These are phyloP conservation scores for Cerastis rubricosa DNA, from an alignment of 2,888 invertebrate genomes.

Conservation along the genomic window DNA sequence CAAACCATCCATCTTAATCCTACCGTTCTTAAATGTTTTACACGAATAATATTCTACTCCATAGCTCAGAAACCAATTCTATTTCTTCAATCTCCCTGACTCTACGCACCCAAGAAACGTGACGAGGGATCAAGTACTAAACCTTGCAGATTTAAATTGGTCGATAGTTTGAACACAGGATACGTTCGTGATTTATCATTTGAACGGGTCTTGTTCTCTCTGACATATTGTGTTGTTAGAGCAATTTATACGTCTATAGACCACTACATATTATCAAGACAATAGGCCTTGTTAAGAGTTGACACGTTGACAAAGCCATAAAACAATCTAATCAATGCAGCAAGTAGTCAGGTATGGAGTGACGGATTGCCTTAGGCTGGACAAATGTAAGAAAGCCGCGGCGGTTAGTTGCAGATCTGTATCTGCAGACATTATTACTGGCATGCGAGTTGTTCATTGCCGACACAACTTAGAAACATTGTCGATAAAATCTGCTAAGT, in stretches of 20 bases:
- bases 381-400: constrained; percentile 74
- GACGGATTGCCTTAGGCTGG: constrained; percentile 75
- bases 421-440: constrained; percentile 77
- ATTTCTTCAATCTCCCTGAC: constrained; percentile 17
- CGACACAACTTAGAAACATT: constrained; percentile 76
- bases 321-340: constrained; percentile 81
- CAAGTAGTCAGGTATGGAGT: constrained; percentile 77
- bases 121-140: constrained; percentile 55
- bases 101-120: constrained; percentile 27
- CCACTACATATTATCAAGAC: constrained; percentile 74
- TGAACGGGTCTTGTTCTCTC: constrained; percentile 73
- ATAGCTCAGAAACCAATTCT: constrained; percentile 28
- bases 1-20: constrained; percentile 86
- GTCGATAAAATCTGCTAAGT: constrained; percentile 76
- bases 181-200: constrained; percentile 70
- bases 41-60: constrained; percentile 43
- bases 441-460: constrained; percentile 77
- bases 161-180: constrained; percentile 68
- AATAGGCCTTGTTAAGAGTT: constrained; percentile 80
- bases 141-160: constrained; percentile 63
- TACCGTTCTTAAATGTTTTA: constrained; percentile 77
- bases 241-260: constrained; percentile 74
- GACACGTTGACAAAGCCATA: constrained; percentile 76
- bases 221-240: constrained; percentile 72
- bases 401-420: constrained; percentile 75